Evolutionary conservation across 2,113 vertebrate genomes (phyloP), one percentile per base, ranked within the genome.

Genomic region (Numenius arquata): DNA sequence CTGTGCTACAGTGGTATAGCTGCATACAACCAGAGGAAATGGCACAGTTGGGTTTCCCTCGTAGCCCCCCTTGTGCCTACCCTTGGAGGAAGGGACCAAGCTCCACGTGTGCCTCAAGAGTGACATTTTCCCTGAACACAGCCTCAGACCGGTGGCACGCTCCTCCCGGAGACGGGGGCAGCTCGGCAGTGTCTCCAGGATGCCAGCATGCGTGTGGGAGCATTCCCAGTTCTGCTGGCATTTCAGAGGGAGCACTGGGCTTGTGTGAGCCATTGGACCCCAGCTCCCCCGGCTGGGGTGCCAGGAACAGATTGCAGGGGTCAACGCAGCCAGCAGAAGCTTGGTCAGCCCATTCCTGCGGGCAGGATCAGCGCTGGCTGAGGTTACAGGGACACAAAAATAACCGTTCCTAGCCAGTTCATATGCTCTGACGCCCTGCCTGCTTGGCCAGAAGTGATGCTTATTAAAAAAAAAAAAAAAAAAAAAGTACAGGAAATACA

Each of bases 331-430:
- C 67, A 5, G n/a, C 90, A 82, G 76, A 92, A 36, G 84, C 94
- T 82, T 67, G 89, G 81, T 94, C 93, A 95, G 94, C 93, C 89
- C 93, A 87, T 93, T 95, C 94, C 94, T 32, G 77, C 14, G 67
- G 59, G 80, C 65, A 78, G 73, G 70, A 91, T 75, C 70, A 23
- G 62, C 55, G 73, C 77, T 75, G 86, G 86, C 72, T 95, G 94
- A 89, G 76, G 83, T 95, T 92, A 94, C 73, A 85, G 45, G n/a
- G 38, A 65, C 66, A 32, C 68, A 95, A 95, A 97, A 95, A 93
- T 92, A 95, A 85, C 56, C 32, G 30, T 41, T 77, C 15, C 29
- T 23, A 68, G 73, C 11, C 29, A 26, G 26, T 56, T 94, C 1
- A 6, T 55, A 73, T 59, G 70, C 68, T 87, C n/a, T n/a, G 15